phyloP scores from a whole-genome alignment of 2,113 vertebrate species.

The Chinchilla lanigera region DNA sequence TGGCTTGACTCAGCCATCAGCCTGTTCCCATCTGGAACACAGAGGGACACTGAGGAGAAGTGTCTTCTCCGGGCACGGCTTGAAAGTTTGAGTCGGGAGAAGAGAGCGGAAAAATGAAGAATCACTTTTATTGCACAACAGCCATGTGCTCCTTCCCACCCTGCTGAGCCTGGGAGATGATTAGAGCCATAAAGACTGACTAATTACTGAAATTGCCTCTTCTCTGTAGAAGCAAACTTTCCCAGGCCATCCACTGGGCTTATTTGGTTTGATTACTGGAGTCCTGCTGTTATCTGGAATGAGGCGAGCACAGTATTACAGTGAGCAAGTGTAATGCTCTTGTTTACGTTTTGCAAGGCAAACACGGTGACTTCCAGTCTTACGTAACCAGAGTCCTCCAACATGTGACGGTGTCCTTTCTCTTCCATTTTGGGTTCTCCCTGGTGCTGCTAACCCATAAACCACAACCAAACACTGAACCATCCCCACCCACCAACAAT shows the following conservation, averaged over 20 bases:
- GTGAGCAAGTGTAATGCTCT: slow-evolving; percentile 59
- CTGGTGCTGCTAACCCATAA: not conserved
- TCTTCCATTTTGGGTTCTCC: not conserved
- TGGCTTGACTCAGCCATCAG: not conserved
- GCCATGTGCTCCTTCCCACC: slow-evolving; percentile 36
- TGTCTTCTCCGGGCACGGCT: slow-evolving; percentile 24
- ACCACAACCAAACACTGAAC: not conserved
- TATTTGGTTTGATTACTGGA: slow-evolving; percentile 77
- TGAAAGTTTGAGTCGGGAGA: slow-evolving; percentile 42
- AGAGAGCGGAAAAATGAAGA: slow-evolving; percentile 52
- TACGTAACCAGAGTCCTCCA: not conserved
- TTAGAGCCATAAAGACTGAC: slow-evolving; percentile 72
- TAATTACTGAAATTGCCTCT: slow-evolving; percentile 78
- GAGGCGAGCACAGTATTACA: slow-evolving; percentile 65
- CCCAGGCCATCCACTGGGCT: slow-evolving; percentile 39
- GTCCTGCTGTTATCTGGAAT: slow-evolving; percentile 77
- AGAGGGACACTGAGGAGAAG: not conserved
- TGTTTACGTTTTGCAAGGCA: slow-evolving; percentile 68
- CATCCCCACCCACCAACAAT: not conserved
- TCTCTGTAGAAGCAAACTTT: slow-evolving; percentile 68
- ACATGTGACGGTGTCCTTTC: not conserved
- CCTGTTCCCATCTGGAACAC: not conserved
- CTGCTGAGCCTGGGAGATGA: slow-evolving; percentile 48
- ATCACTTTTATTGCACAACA: slow-evolving; percentile 5
- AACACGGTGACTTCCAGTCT: slow-evolving; percentile 50